phyloP scores from a whole-genome alignment of 2,888 invertebrate species.

The Tenthredo mesomela region DNA sequence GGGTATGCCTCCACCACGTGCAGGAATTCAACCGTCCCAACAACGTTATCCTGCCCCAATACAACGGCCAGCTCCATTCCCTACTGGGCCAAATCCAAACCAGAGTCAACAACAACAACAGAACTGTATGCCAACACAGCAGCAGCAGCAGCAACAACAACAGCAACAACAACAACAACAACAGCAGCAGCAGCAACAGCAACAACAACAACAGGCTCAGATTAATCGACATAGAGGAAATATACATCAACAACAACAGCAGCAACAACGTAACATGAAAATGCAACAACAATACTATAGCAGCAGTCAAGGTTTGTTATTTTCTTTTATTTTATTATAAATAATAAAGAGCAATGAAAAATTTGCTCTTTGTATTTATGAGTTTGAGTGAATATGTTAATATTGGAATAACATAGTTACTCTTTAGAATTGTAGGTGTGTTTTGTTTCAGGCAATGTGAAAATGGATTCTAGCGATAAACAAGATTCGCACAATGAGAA shows the following conservation, averaged over 20 bases:
- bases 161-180: constrained; percentile 71
- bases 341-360: constrained; percentile 10
- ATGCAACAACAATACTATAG: constrained; percentile 80
- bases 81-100: constrained; percentile 76
- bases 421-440: constrained; percentile 45
- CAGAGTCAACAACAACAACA: constrained; percentile 72
- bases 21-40: constrained; percentile 74
- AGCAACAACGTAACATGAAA: constrained; percentile 74
- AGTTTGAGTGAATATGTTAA: constrained; percentile 9
- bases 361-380: constrained; percentile 15
- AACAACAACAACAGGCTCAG: constrained; percentile 72
- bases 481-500: constrained; percentile 75
- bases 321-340: constrained; percentile 11
- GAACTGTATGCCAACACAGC: constrained; percentile 75
- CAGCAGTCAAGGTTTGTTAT: constrained; percentile 77
- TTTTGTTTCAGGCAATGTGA: constrained; percentile 72
- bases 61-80: constrained; percentile 80
- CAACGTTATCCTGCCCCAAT: constrained; percentile 79
- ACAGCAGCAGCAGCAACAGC: constrained; percentile 67
- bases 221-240: constrained; percentile 73
- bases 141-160: constrained; percentile 72
- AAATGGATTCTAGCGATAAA: constrained; percentile 75
- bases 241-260: constrained; percentile 69
- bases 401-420: constrained; percentile 50
- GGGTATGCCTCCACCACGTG: constrained; percentile 74